Evolutionary conservation across 1,140 invertebrate species (phyloP).

Genomic region (Polypedilum vanderplanki): DNA sequence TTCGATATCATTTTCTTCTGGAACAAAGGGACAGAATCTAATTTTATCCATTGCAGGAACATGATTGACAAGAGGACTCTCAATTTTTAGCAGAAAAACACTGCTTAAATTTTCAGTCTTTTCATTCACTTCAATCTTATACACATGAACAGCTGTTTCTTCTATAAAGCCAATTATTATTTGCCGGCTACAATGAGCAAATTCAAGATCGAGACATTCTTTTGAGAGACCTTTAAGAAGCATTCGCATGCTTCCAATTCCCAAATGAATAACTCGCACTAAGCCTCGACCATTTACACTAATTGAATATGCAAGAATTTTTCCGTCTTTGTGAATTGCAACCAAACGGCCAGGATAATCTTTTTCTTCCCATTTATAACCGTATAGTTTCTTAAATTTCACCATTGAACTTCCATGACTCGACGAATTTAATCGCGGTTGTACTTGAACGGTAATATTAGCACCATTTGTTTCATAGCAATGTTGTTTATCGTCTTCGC

Average conservation of each 20-base stretch:
- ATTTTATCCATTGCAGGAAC: constrained; percentile 46
- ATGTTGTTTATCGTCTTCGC: constrained; percentile 59
- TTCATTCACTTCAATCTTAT: constrained; percentile 60
- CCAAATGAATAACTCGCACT: constrained; percentile 71
- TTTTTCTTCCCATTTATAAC: constrained; percentile 85
- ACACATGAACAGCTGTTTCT: constrained; percentile 67
- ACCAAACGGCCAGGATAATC: constrained; percentile 79
- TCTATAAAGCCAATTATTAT: constrained; percentile 81
- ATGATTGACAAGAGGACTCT: constrained; percentile 41
- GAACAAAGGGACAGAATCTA: constrained; percentile 91
- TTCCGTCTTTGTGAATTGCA: constrained; percentile 78
- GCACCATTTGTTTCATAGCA: constrained; percentile 58
- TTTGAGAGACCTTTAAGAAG: constrained; percentile 82
- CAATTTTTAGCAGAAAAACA: constrained; percentile 49
- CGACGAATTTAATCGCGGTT: constrained; percentile 47
- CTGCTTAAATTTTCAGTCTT: constrained; percentile 52
- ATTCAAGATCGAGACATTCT: constrained; percentile 78
- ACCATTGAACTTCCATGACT: constrained; percentile 78
- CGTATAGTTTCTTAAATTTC: constrained; percentile 82
- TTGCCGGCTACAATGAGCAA: constrained; percentile 70
- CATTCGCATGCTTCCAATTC: constrained; percentile 62
- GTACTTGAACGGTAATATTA: constrained; percentile 64
- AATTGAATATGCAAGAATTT: constrained; percentile 82
- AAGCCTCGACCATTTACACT: constrained; percentile 71
- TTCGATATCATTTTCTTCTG: constrained; percentile 52